Evolutionary conservation across 1,140 invertebrate species (phyloP).

Genomic region (Heliconius hermathena): DNA sequence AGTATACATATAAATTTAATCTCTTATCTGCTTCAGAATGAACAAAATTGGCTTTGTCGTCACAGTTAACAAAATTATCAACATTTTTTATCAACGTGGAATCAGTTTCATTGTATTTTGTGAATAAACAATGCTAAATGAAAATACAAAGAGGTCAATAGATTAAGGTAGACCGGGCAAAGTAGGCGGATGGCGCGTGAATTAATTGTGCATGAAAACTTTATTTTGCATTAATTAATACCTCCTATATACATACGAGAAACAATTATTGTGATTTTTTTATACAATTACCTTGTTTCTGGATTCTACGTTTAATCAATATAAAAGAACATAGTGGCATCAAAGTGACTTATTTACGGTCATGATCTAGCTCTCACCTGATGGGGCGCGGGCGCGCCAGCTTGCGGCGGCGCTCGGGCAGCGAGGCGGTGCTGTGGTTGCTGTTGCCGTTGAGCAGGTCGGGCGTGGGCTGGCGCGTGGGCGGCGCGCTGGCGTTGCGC

Average conservation of each 20-base stretch:
- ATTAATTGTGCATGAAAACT: neutral
- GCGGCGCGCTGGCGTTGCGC: conserved; percentile 69
- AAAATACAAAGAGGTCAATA: conserved; percentile 8
- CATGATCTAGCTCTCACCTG: conserved; percentile 57
- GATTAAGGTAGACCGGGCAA: neutral
- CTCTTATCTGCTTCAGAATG: neutral
- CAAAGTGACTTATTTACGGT: too few relatives aligned
- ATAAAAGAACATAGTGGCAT: too few relatives aligned
- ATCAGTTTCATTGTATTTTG: conserved; percentile 7
- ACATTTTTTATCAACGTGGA: neutral
- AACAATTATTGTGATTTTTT: too few relatives aligned
- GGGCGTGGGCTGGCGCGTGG: conserved; percentile 72
- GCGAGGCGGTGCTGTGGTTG: conserved; percentile 75
- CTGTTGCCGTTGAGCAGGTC: conserved; percentile 77
- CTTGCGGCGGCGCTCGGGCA: conserved; percentile 70
- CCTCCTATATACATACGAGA: neutral
- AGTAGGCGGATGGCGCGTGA: neutral
- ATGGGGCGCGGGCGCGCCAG: conserved; percentile 60
- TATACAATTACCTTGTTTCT: too few relatives aligned
- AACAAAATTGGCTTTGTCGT: neutral
- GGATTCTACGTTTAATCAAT: too few relatives aligned
- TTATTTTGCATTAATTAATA: neutral
- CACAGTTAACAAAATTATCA: conserved; percentile 1
- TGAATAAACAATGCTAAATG: conserved; percentile 5
- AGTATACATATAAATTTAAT: neutral